Evolutionary conservation across 2,797 vertebrate genomes (phyloP).

Genomic region (Naso thynnoides): DNA sequence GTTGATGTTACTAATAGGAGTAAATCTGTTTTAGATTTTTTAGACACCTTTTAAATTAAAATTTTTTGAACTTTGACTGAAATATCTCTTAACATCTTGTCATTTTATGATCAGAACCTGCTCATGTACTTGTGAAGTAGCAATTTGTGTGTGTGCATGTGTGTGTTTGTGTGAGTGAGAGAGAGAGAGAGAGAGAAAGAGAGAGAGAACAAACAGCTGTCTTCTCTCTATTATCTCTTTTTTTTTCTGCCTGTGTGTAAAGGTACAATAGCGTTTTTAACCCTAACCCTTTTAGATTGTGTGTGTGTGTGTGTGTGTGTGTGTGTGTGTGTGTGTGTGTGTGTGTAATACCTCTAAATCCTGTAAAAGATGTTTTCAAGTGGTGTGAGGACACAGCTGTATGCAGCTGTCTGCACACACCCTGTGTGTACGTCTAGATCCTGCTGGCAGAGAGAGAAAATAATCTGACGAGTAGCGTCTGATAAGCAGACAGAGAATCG

Average conservation of each 20-base stretch:
- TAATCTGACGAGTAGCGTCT: too few relatives aligned
- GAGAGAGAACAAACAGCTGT: constrained; percentile 36
- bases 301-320: too few relatives aligned
- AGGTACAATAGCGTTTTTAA: constrained; percentile 31
- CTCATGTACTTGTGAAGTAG: background rate
- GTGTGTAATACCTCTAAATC: constrained; percentile 33
- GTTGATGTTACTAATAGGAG: too few relatives aligned
- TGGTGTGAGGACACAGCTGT: constrained; percentile 59
- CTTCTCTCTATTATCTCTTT: too few relatives aligned
- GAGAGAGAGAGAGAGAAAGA: constrained; percentile 15
- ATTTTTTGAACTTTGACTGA: background rate
- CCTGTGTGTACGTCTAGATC: constrained; percentile 20
- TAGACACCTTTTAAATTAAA: too few relatives aligned
- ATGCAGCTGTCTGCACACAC: constrained; percentile 65
- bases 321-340: constrained; percentile 22
- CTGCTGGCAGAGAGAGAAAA: constrained; percentile 17
- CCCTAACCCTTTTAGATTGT: constrained; percentile 13
- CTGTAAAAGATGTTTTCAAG: constrained; percentile 53
- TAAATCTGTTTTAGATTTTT: too few relatives aligned
- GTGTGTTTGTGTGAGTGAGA: constrained; percentile 26
- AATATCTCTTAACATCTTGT: constrained; percentile 1
- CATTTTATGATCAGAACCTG: background rate
- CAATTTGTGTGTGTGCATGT: constrained; percentile 14
- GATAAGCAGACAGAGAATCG: constrained; percentile 4
- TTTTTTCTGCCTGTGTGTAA: constrained; percentile 18